A percentile compares a stretch with the other conserved stretches of the same genome.
Evolutionary conservation across 2,797 vertebrate genomes (phyloP).

Genomic region (Ptychobarbus kaznakovi): DNA sequence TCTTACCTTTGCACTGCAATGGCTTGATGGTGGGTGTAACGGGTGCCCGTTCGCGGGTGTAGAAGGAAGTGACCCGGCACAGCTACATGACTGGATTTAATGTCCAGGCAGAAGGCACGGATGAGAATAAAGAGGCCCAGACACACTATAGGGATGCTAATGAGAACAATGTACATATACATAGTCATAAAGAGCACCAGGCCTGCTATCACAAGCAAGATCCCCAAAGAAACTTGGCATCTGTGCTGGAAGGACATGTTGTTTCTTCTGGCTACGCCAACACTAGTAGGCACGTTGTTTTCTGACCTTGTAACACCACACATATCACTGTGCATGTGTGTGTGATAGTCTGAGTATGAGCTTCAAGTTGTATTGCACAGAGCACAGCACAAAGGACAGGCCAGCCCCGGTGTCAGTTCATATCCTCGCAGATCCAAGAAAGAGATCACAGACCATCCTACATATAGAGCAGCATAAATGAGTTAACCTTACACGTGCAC

Average conservation of each 20-base stretch:
- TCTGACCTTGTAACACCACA: slow-evolving; percentile 36
- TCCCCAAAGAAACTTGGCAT: slow-evolving; percentile 71
- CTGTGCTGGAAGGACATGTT: slow-evolving; percentile 70
- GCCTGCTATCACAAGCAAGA: slow-evolving; percentile 72
- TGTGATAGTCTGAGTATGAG: neutral
- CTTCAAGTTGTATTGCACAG: slow-evolving; percentile 20
- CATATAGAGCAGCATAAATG: slow-evolving; percentile 1
- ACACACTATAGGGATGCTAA: slow-evolving; percentile 70
- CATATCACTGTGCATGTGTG: slow-evolving; percentile 27
- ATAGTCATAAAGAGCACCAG: slow-evolving; percentile 59
- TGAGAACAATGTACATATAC: slow-evolving; percentile 65
- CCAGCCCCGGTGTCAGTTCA: slow-evolving; percentile 47
- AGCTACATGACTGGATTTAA: slow-evolving; percentile 69
- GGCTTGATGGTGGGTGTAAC: slow-evolving; percentile 80
- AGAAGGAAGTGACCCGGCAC: slow-evolving; percentile 80
- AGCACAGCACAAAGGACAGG: slow-evolving; percentile 43
- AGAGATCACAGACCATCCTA: slow-evolving; percentile 29
- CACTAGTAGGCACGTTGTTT: slow-evolving; percentile 31
- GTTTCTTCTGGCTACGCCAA: slow-evolving; percentile 31
- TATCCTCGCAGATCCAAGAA: slow-evolving; percentile 36
- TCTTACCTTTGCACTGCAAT: slow-evolving; percentile 81
- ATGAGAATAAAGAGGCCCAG: slow-evolving; percentile 69
- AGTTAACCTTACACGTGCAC: neutral
- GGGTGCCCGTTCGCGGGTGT: slow-evolving; percentile 80
- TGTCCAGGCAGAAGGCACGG: slow-evolving; percentile 61